These are phyloP conservation scores for Gryllus longicercus DNA, from an alignment of 2,888 invertebrate genomes.

Conservation along the genomic window DNA sequence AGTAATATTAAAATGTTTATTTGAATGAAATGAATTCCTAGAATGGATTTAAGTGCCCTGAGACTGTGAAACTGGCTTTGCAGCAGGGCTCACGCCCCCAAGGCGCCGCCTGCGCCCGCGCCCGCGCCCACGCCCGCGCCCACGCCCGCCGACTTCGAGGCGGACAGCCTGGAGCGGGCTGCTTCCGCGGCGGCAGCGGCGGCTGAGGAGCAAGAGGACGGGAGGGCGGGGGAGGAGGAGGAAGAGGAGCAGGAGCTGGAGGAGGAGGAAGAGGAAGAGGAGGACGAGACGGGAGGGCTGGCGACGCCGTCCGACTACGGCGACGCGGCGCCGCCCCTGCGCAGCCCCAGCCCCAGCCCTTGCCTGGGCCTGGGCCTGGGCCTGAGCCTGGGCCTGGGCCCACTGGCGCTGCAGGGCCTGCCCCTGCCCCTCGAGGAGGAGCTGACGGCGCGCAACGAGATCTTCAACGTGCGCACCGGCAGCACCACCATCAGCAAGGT, in stretches of 20 bases:
- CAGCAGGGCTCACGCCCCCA: too few relatives aligned
- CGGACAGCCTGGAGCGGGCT: slow-evolving; percentile 68
- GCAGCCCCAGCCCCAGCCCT: slow-evolving; percentile 68
- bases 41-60: too few relatives aligned
- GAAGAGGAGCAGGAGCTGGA: background rate
- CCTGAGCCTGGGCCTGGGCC: too few relatives aligned
- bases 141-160: slow-evolving; percentile 58
- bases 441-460: slow-evolving; percentile 71
- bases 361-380: too few relatives aligned
- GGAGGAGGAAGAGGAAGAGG: background rate
- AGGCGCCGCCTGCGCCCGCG: background rate
- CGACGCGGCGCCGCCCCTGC: slow-evolving; percentile 64
- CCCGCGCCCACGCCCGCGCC: background rate
- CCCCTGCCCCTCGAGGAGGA: slow-evolving; percentile 77
- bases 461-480: slow-evolving; percentile 62
- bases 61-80: too few relatives aligned
- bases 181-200: too few relatives aligned
- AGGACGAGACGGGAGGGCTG: slow-evolving; percentile 50
- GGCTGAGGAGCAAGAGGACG: background rate
- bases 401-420: slow-evolving; percentile 70
- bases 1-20: too few relatives aligned
- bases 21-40: too few relatives aligned
- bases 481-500: slow-evolving; percentile 49
- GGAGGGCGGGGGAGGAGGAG: too few relatives aligned
- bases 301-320: slow-evolving; percentile 61